Percentiles rank a stretch among this genome's conserved stretches.
These are phyloP conservation scores for Epirrhoe tristata DNA, from an alignment of 2,888 invertebrate species.

Conservation along the genomic window DNA sequence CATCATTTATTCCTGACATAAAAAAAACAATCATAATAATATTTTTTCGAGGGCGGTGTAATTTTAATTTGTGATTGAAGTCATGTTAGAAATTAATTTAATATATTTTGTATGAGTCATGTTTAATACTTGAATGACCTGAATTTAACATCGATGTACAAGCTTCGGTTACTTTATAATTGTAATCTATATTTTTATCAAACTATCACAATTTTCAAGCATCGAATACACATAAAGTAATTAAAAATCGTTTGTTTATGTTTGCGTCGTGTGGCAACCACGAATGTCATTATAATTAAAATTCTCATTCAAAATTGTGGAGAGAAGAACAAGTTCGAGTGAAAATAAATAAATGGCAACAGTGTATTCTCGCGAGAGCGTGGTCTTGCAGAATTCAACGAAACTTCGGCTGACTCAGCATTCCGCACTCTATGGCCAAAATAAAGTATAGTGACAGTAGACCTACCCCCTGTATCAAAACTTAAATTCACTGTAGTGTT, in stretches of 20 bases:
- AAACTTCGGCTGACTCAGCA: neutral
- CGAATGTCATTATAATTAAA: neutral
- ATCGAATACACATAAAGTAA: too few relatives aligned
- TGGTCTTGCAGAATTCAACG: conserved; percentile 2
- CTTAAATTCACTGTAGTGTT: neutral
- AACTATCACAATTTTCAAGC: too few relatives aligned
- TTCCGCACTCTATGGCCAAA: neutral
- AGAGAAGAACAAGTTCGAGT: neutral
- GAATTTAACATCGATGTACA: too few relatives aligned
- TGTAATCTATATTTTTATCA: too few relatives aligned
- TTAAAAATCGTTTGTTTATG: neutral
- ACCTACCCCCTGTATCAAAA: neutral
- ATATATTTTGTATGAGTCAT: too few relatives aligned
- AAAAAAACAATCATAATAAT: too few relatives aligned
- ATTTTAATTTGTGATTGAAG: too few relatives aligned
- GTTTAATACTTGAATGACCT: too few relatives aligned
- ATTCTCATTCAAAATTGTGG: conserved; percentile 6
- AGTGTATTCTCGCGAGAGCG: neutral
- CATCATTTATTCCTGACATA: too few relatives aligned
- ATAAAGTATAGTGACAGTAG: neutral
- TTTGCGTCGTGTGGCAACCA: neutral
- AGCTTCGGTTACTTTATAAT: too few relatives aligned
- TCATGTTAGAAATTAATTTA: too few relatives aligned
- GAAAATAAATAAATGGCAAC: neutral
- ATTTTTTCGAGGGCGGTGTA: too few relatives aligned